A percentile compares a stretch with the other conserved stretches of the same genome.
These are phyloP conservation scores for Cryptus viduatorius DNA, from an alignment of 2,888 invertebrate species.

Conservation along the genomic window DNA sequence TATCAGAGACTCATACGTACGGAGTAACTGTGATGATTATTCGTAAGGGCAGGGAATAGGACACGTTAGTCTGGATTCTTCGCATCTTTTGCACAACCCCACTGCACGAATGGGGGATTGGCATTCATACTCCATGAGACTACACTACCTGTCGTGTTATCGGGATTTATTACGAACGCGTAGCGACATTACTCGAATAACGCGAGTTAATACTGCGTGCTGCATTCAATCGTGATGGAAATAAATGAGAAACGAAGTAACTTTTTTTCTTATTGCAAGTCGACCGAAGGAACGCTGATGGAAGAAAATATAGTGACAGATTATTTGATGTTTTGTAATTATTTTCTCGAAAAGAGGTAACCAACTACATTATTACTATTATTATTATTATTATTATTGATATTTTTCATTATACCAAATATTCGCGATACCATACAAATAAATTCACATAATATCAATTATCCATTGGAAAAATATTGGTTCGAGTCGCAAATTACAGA, in stretches of 20 bases:
- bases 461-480: no score
- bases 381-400: no score
- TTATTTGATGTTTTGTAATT: background rate
- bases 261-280: background rate
- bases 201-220: slow-evolving; percentile 26
- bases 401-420: no score
- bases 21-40: slow-evolving; percentile 38
- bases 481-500: no score
- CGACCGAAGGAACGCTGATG: background rate
- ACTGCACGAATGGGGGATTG: slow-evolving; percentile 38
- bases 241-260: slow-evolving; percentile 13
- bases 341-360: no score
- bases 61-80: slow-evolving; percentile 48
- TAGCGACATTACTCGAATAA: slow-evolving; percentile 52
- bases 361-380: no score
- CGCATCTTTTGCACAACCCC: slow-evolving; percentile 28
- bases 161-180: slow-evolving; percentile 50
- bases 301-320: background rate
- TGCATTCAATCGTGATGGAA: slow-evolving; percentile 37
- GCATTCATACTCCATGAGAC: slow-evolving; percentile 10
- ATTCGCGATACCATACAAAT: no score
- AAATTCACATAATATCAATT: no score
- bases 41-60: slow-evolving; percentile 7
- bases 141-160: slow-evolving; percentile 48
- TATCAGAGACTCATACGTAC: slow-evolving; percentile 17